A percentile compares a stretch with the other conserved stretches of the same genome.
These are phyloP conservation scores for Rhingia campestris DNA, from an alignment of 2,888 invertebrate species.

Conservation along the genomic window DNA sequence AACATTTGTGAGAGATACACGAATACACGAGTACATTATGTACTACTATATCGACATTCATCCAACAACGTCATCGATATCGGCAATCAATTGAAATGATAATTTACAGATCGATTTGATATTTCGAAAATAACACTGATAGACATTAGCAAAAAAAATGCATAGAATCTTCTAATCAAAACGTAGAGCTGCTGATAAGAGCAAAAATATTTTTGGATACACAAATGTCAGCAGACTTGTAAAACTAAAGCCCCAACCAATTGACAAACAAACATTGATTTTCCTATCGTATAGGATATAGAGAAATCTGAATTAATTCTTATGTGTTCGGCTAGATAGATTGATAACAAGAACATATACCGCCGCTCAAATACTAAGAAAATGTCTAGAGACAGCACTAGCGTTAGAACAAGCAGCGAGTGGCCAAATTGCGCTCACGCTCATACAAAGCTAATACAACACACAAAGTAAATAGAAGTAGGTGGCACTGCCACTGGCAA, in stretches of 20 bases:
- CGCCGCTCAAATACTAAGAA: constrained; percentile 33
- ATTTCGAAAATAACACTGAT: neutral
- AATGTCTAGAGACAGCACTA: constrained; percentile 24
- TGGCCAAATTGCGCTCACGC: constrained; percentile 15
- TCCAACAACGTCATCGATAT: too few relatives aligned
- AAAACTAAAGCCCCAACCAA: neutral
- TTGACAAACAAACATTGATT: neutral
- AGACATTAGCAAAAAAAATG: neutral
- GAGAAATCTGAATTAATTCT: constrained; percentile 40
- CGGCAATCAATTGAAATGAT: too few relatives aligned
- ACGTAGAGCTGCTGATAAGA: too few relatives aligned
- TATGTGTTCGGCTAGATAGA: constrained; percentile 31
- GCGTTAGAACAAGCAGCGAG: constrained; percentile 2
- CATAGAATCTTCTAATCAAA: too few relatives aligned
- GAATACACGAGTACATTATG: too few relatives aligned
- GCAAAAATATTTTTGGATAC: too few relatives aligned
- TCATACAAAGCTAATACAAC: constrained; percentile 35
- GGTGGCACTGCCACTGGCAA: constrained; percentile 64
- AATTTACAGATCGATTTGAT: too few relatives aligned
- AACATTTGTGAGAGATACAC: neutral
- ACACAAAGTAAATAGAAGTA: constrained; percentile 68
- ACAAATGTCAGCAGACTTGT: neutral
- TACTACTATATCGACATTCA: too few relatives aligned
- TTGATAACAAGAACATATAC: constrained; percentile 56
- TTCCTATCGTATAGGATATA: constrained; percentile 12